phyloP scores from a whole-genome alignment of 2,797 vertebrate genomes.

The Octomys mimax region DNA sequence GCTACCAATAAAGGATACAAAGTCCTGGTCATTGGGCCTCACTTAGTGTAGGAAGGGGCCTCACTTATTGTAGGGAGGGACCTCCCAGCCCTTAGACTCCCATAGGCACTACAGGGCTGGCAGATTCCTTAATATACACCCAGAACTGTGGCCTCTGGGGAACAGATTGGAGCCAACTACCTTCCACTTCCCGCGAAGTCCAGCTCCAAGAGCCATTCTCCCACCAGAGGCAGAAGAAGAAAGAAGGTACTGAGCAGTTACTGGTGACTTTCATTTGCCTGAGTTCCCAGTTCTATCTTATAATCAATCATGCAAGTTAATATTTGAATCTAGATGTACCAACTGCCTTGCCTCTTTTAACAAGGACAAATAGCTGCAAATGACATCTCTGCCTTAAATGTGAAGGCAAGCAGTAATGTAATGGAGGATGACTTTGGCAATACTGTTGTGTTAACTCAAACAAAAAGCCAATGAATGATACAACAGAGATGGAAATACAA shows the following conservation, averaged over 20 bases:
- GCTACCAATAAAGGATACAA: neutral
- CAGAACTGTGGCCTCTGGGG: neutral
- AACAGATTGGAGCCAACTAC: neutral
- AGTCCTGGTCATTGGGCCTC: neutral
- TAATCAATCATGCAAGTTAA: slow-evolving; percentile 67
- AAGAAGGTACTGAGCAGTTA: slow-evolving; percentile 6
- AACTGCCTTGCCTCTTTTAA: slow-evolving; percentile 71
- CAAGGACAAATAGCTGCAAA: slow-evolving; percentile 73
- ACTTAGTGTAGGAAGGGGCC: neutral
- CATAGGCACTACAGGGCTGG: neutral
- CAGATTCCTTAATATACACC: neutral
- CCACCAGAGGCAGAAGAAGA: slow-evolving; percentile 31
- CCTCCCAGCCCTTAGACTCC: neutral
- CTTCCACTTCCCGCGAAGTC: neutral
- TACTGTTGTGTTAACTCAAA: slow-evolving; percentile 70
- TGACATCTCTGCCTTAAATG: slow-evolving; percentile 49
- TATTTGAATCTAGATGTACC: slow-evolving; percentile 64
- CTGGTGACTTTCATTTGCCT: slow-evolving; percentile 28
- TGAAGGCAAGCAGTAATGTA: slow-evolving; percentile 60
- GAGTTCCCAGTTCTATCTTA: slow-evolving; percentile 42
- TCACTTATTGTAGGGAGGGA: neutral
- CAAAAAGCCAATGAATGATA: slow-evolving; percentile 66
- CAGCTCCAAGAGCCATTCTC: neutral
- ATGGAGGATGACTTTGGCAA: slow-evolving; percentile 61
- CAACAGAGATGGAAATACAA: slow-evolving; percentile 58